Base-by-base conservation (phyloP, 2,888 invertebrate genomes). In the Drosophila robusta region DNA sequence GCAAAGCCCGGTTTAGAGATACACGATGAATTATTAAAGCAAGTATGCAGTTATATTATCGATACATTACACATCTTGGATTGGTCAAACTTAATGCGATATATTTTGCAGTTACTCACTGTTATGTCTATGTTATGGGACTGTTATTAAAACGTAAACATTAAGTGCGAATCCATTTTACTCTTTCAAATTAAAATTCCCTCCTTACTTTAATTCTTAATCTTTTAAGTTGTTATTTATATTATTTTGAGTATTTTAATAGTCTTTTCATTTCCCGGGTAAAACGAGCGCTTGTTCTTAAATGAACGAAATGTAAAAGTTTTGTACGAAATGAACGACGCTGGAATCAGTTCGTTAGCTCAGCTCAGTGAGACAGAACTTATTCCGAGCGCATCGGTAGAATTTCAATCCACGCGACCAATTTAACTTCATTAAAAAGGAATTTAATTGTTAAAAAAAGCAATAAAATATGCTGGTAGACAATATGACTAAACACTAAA, bases 1-100 rank as follows among this genome's bases (percentile, higher is more conserved):
- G 42, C 49, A 22, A 71, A 72, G 73, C 66, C 47, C 61, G 56
- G 47, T 39, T 61, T 61, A 55, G 63, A 36, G 63, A 63, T 50
- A 51, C 42, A 51, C 63, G n/a, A 12, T 47, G 32, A 32, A 11
- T 6, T 24, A 24, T 26, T 7, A 9, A 8, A 8, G 29, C 8
- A 29, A 8, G 12, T 41, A 14, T 32, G 3, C 29, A 14, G 34
- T 39, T 18, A 39, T 9, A 0, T 16, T 49, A 49, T 14, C 63
- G 63, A 63, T 50, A 29, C 7, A 12, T 24, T 66, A 14, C 9
- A 0, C 3, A 50, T 29, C 14, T 2, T 16, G 12, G 8, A 14
- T 52, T 18, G 8, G 11, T 29, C 0, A n/a, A 0, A n/a, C 22
- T 8, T 22, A 24, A 2, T 22, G n/a, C 22, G n/a, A 16, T 16